Conservation (phyloP, 2,888 invertebrate species). For the Nephrotoma flavescens region DNA sequence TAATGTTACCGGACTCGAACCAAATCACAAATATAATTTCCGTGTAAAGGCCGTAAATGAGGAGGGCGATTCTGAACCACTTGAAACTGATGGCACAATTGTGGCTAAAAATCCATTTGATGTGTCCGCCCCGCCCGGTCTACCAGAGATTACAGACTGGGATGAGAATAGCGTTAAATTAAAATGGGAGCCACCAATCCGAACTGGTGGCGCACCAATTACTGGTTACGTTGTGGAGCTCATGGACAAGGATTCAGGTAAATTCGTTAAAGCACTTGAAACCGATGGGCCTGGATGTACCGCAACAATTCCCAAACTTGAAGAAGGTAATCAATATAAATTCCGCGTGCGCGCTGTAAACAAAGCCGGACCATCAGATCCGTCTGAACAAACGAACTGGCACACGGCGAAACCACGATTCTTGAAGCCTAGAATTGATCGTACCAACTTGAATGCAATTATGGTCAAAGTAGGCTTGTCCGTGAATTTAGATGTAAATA, state of each 20-base stretch:
- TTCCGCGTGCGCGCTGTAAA: conserved; percentile 90
- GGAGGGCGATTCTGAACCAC: conserved; percentile 91
- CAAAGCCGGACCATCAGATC: conserved; percentile 86
- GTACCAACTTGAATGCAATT: conserved; percentile 71
- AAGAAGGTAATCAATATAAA: conserved; percentile 91
- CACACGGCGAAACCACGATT: conserved; percentile 79
- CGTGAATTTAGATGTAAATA: conserved; percentile 72
- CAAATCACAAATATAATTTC: conserved; percentile 94
- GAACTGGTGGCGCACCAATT: conserved; percentile 88
- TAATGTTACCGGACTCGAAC: conserved; percentile 72
- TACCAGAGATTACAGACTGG: conserved; percentile 83
- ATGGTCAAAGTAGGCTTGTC: conserved; percentile 80
- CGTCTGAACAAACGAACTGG: conserved; percentile 82
- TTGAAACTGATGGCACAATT: conserved; percentile 76
- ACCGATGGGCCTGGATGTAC: conserved; percentile 69
- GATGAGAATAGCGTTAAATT: conserved; percentile 80
- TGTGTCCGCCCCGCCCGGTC: conserved; percentile 71
- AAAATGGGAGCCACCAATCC: conserved; percentile 80
- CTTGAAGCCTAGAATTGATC: conserved; percentile 87
- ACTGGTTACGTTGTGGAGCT: conserved; percentile 86
- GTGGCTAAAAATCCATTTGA: conserved; percentile 97
- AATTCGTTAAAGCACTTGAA: conserved; percentile 74
- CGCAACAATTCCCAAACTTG: conserved; percentile 77
- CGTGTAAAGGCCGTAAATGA: conserved; percentile 93
- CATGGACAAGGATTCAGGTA: conserved; percentile 74